These are phyloP conservation scores for Zeuzera pyrina DNA, from an alignment of 2,888 invertebrate genomes.

Conservation along the genomic window DNA sequence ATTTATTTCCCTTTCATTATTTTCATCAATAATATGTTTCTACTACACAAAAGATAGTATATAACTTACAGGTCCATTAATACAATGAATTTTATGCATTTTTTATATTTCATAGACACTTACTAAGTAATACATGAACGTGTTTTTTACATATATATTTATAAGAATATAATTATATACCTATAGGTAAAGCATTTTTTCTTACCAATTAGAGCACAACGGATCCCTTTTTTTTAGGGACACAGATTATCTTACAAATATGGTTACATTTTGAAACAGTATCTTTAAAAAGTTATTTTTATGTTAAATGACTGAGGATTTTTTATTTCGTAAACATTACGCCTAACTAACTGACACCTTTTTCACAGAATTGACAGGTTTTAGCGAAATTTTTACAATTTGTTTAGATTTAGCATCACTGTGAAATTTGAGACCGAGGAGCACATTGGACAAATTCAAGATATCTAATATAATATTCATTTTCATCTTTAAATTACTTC, in stretches of 20 bases:
- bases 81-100: conserved; percentile 47
- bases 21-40: conserved; percentile 9
- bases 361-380: conserved; percentile 66
- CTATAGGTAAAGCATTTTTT: conserved; percentile 71
- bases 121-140: conserved; percentile 61
- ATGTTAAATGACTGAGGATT: conserved; percentile 48
- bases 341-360: conserved; percentile 58
- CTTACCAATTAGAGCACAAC: conserved; percentile 62
- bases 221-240: conserved; percentile 58
- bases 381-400: conserved; percentile 37
- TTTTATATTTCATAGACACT: conserved; percentile 64
- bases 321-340: conserved; percentile 35
- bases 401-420: conserved; percentile 36
- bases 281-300: conserved; percentile 46
- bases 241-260: conserved; percentile 57
- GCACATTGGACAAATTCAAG: too few species aligned
- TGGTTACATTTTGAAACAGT: conserved; percentile 45
- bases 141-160: conserved; percentile 67
- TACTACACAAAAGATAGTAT: conserved; percentile 1
- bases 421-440: conserved; percentile 30
- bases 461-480: too few species aligned
- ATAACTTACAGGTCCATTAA: conserved; percentile 22
- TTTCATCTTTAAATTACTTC: background rate
- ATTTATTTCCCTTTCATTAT: conserved; percentile 34
- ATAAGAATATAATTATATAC: conserved; percentile 71